Evolutionary conservation across 2,113 vertebrate species (phyloP), one percentile per base, ranked within the genome.

Genomic region (Sturnus vulgaris): DNA sequence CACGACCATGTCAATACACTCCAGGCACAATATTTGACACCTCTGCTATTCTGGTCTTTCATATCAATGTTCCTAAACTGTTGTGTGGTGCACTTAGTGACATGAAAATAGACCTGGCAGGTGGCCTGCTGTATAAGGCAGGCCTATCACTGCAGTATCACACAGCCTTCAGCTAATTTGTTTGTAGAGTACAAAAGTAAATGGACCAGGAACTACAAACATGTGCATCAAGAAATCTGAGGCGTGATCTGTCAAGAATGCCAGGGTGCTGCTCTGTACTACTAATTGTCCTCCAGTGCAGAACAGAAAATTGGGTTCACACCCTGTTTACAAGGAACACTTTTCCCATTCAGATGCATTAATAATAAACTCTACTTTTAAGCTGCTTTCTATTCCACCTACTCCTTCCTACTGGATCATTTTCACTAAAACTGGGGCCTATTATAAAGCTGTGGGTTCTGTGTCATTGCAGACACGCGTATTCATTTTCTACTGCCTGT

Each of bases 331-430:
- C 1, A 1, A 68, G 52, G 59, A 95, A 88, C 30, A 16, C n/a
- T 80, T 73, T 55, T 46, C 71, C 50, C 79, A 81, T 93, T 96
- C 70, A 96, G 28, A 81, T 50, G 16, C 52, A 49, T 78, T 66
- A 91, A 90, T 70, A 90, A 73, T 23, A n/a, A 23, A 77, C 37
- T 47, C 52, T 80, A 40, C 42, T 96, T 88, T 61, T 52, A 88
- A 77, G 64, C 56, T 79, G 65, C 79, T 90, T 88, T 83, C 76
- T 7, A 52, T 88, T 92, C 94, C 92, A 94, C 95, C 95, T 90
- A 95, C 95, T 96, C 85, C 82, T 88, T 96, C 90, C 86, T 94
- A 56, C 72, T 64, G 64, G 69, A 81, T 90, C 52, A 92, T 81
- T 95, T 93, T 64, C 83, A 68, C n/a, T 61, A 68, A 81, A 92